Conservation (phyloP, 2,797 vertebrate species). For the Tympanoctomys barrerae region DNA sequence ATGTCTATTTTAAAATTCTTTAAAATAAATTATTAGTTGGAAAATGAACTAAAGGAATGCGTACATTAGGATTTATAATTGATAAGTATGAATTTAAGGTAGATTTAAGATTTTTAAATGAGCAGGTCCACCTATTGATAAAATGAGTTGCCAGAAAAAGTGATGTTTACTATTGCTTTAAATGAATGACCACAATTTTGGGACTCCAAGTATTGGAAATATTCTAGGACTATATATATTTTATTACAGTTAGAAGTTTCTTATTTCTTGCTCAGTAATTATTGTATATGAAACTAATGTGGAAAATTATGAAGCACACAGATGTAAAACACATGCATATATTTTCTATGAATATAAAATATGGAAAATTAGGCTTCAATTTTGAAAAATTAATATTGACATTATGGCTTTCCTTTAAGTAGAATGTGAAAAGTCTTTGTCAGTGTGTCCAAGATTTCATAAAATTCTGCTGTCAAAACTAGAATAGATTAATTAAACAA, state of each 20-base stretch:
- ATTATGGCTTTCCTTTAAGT: background rate
- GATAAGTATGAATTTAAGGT: background rate
- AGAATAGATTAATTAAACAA: background rate
- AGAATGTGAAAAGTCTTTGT: background rate
- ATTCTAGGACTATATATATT: background rate
- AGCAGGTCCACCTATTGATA: background rate
- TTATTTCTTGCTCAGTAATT: background rate
- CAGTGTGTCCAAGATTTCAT: background rate
- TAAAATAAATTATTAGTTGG: background rate
- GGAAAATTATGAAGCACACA: background rate
- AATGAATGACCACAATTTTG: background rate
- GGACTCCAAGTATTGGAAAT: background rate
- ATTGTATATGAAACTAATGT: background rate
- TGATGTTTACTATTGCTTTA: background rate
- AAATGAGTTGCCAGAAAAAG: background rate
- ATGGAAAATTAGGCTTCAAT: background rate
- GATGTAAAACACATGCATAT: background rate
- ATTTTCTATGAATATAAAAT: background rate
- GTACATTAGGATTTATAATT: background rate
- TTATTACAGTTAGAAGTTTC: background rate
- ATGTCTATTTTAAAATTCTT: background rate
- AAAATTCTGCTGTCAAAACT: background rate
- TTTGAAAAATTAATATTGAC: background rate
- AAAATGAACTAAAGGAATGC: slow-evolving; percentile 28
- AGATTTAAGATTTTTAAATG: background rate